A percentile compares a stretch with the other conserved stretches of the same genome.
Evolutionary conservation across 2,113 vertebrate genomes (phyloP).

Genomic region (Solea senegalensis): DNA sequence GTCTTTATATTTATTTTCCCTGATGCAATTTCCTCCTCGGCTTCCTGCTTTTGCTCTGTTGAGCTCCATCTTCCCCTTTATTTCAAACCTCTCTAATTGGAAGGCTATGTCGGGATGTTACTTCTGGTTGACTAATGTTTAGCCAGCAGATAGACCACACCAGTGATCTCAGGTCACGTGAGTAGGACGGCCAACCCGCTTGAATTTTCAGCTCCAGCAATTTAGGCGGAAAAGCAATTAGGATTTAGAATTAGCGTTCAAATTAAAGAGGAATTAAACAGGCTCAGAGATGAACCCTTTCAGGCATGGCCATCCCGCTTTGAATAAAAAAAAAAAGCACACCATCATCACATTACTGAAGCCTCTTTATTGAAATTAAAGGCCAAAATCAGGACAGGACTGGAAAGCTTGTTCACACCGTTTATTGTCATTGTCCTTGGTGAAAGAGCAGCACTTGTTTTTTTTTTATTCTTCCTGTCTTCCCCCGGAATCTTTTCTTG

Average conservation of each 20-base stretch:
- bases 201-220: conserved; percentile 70
- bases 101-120: conserved; percentile 49
- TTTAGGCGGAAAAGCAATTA: conserved; percentile 77
- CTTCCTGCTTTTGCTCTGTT: conserved; percentile 21
- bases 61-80: not conserved
- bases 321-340: conserved; percentile 41
- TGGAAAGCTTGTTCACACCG: conserved; percentile 55
- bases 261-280: conserved; percentile 77
- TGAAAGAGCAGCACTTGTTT: conserved; percentile 55
- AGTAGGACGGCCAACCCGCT: conserved; percentile 44
- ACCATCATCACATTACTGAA: conserved; percentile 48
- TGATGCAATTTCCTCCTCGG: conserved; percentile 32
- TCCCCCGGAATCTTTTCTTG: conserved; percentile 41
- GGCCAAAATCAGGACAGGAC: conserved; percentile 12
- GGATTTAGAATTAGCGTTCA: conserved; percentile 76
- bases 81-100: conserved; percentile 39
- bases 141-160: conserved; percentile 42
- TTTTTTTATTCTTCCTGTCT: conserved; percentile 38
- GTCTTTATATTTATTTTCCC: conserved; percentile 1
- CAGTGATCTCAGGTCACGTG: conserved; percentile 43
- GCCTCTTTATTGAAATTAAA: conserved; percentile 35
- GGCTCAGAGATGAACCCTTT: conserved; percentile 72
- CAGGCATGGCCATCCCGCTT: conserved; percentile 36
- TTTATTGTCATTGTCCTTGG: conserved; percentile 56
- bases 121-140: conserved; percentile 52